phyloP scores from a whole-genome alignment of 2,797 vertebrate genomes.

The Sus cebifrons region DNA sequence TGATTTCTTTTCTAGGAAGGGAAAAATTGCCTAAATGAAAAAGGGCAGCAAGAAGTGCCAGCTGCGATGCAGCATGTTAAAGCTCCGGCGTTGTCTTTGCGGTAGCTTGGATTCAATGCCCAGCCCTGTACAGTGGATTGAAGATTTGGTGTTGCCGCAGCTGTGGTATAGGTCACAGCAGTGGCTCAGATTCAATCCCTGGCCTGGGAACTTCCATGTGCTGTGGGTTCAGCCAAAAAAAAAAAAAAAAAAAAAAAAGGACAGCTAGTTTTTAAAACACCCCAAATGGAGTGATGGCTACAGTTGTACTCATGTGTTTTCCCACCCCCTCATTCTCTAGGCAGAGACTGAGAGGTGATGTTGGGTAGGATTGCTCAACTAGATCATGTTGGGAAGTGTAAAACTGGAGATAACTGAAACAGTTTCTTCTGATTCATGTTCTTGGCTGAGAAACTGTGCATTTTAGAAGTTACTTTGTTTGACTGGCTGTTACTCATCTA shows the following conservation, averaged over 20 bases:
- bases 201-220: too few species aligned
- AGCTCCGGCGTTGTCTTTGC: too few species aligned
- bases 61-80: too few species aligned
- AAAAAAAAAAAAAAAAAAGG: neutral
- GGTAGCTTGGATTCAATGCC: too few species aligned
- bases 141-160: too few species aligned
- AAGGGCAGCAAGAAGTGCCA: neutral
- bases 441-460: conserved; percentile 49
- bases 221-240: too few species aligned
- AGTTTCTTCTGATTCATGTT: conserved; percentile 41
- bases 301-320: neutral
- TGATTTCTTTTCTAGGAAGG: conserved; percentile 66
- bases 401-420: conserved; percentile 31
- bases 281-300: neutral
- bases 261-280: neutral
- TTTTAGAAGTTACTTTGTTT: conserved; percentile 49
- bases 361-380: conserved; percentile 19
- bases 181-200: too few species aligned
- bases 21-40: conserved; percentile 38
- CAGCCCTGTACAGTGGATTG: too few species aligned
- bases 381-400: neutral
- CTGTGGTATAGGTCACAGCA: too few species aligned
- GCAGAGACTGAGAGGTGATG: neutral
- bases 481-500: neutral
- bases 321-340: neutral